These are phyloP conservation scores for Drosophila lacicola DNA, from an alignment of 2,888 invertebrate genomes.

Conservation along the genomic window DNA sequence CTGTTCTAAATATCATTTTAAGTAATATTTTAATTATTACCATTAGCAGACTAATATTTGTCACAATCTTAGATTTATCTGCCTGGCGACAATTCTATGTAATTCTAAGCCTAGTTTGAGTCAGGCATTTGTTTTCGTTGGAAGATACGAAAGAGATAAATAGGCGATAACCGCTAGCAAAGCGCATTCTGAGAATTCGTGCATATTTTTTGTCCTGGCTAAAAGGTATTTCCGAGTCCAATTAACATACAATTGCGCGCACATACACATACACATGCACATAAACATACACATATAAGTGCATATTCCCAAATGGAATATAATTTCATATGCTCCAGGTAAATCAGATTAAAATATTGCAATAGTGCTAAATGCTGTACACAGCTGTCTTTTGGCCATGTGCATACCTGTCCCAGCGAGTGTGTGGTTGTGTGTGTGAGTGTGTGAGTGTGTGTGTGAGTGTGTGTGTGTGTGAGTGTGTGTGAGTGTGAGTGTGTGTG, in stretches of 20 bases:
- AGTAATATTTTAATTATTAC: too few species aligned
- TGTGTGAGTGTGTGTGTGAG: neutral
- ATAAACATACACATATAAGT: neutral
- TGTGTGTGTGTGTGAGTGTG: neutral
- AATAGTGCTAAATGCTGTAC: slow-evolving; percentile 49
- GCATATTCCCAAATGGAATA: slow-evolving; percentile 32
- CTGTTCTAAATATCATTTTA: too few species aligned
- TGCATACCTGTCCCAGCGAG: slow-evolving; percentile 5
- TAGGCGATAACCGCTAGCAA: too few species aligned
- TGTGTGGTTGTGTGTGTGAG: neutral
- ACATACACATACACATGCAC: neutral
- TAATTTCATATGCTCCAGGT: slow-evolving; percentile 40
- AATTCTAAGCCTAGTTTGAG: too few species aligned
- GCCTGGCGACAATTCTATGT: too few species aligned
- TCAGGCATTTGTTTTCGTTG: too few species aligned
- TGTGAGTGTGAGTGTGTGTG: neutral
- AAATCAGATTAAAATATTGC: slow-evolving; percentile 63
- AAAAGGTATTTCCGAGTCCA: neutral
- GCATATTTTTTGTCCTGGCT: neutral
- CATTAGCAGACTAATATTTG: too few species aligned
- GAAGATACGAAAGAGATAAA: too few species aligned
- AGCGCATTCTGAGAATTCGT: too few species aligned
- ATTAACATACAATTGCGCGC: neutral
- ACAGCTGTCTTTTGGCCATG: slow-evolving; percentile 35
- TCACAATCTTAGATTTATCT: too few species aligned